Base-by-base conservation (phyloP, 1,140 invertebrate genomes). In the Drosophila seguyi region DNA sequence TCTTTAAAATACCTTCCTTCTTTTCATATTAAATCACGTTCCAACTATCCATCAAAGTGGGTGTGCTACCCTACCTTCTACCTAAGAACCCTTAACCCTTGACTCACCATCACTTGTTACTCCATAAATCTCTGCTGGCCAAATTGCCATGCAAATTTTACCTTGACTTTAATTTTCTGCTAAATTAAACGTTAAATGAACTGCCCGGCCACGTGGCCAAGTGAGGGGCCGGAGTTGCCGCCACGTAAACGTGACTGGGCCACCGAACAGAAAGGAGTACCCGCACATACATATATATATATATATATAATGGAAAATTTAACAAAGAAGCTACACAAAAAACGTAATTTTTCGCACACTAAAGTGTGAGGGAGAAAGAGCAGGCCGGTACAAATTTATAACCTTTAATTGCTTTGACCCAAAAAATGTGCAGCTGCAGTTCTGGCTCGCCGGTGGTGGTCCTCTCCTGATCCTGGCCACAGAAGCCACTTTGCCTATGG, bases 341-440 rank as follows among this genome's bases (percentile, higher is more conserved):
- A 75, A 77, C 59, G 65, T 80, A 87, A 88, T 84, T 90, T 88
- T 85, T 88, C 66, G 85, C 84, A 90, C 61, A 78, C 66, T 44
- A 13, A 67, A 38, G 14, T 27, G 20, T 38, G 18, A 11, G 25
- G 22, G 59, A 13, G 4, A n/a, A 14, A 13, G 50, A 41, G 39
- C 1, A 10, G 50, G 1, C 31, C 13, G 68, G 34, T 29, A 48
- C 36, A 90, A 88, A 90, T 90, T 90, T 90, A 90, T 90, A 90
- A 90, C 86, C 85, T 90, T 90, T 90, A 90, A 90, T 90, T 90
- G 86, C 86, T 90, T 90, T 90, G 85, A 90, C 85, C 86, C 86
- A 90, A 90, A 90, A 88, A 88, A 72, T 72, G 44, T 75, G 74
- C 85, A 81, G 79, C 76, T 60, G 74, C 59, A 55, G 27, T 57